phyloP scores from a whole-genome alignment of 2,888 invertebrate genomes.

The Tholera decimalis region DNA sequence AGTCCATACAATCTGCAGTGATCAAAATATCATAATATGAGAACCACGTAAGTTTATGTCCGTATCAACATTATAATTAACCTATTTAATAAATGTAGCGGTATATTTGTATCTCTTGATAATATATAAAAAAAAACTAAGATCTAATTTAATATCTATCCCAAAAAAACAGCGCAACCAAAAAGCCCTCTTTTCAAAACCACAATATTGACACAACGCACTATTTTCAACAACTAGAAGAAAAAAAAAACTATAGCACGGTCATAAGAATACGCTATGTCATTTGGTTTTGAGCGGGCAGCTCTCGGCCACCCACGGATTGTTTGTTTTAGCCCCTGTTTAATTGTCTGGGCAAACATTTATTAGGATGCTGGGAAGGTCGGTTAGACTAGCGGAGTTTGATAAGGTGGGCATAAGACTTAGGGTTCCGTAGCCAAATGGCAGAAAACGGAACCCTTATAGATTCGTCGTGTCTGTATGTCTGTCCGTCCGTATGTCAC shows the following conservation, averaged over 20 bases:
- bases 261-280: conserved; percentile 73
- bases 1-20: too few species aligned
- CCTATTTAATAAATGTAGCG: too few species aligned
- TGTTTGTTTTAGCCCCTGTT: conserved; percentile 82
- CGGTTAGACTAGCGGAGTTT: conserved; percentile 53
- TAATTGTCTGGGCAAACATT: conserved; percentile 88
- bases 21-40: too few species aligned
- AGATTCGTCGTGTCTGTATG: too few species aligned
- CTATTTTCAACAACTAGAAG: conserved; percentile 51
- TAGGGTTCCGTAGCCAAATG: too few species aligned
- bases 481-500: too few species aligned
- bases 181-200: conserved; percentile 25
- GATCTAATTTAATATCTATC: not conserved
- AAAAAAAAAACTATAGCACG: conserved; percentile 55
- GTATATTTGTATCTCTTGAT: too few species aligned
- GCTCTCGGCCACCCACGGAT: conserved; percentile 81
- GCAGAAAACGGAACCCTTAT: too few species aligned
- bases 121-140: too few species aligned
- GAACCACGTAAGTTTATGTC: too few species aligned
- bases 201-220: conserved; percentile 61
- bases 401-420: conserved; percentile 19
- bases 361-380: conserved; percentile 78
- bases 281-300: conserved; percentile 71
- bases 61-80: too few species aligned
- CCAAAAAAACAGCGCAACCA: conserved; percentile 7